Base-by-base conservation (phyloP, 2,113 vertebrate genomes). In the Ranitomeya imitator region DNA sequence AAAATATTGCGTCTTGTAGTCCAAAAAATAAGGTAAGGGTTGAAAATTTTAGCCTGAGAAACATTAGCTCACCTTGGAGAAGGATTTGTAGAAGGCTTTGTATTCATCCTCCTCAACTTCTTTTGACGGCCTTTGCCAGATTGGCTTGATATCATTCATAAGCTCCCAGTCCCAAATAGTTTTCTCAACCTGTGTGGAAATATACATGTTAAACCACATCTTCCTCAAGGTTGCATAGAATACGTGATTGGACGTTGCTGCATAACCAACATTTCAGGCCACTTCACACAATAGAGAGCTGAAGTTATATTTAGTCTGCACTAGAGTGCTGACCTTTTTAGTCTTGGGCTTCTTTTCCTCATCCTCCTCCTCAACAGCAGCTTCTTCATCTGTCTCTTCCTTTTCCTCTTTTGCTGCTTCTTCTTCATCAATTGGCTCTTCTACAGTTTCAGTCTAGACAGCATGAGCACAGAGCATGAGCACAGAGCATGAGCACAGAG, bases 161-260 rank as follows among this genome's bases (percentile, higher is more conserved):
- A 99, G 96, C 88, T 99, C 98, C 98, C 98, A 99, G 63, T 99
- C 98, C 98, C 98, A 99, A 85, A 99, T 97, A 2, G 98, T 99
- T 94, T 99, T 99, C 91, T 99, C 97, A 90, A 99, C 98, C 98
- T 99, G 89, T 63, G 90, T 55, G 11, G 21, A 52, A 54, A 26
- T 79, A 51, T 8, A 11, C 10, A 6, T 71, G 14, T 71, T 31
- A 31, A 0, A 13, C 4, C 7, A 23, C 8, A 19, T 23, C 9
- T 67, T 67, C 37, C 37, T 2, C 5, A 45, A 45, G 37, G 37
- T 45, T 45, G 37, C 37, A 45, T 3, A 45, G 37, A 45, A 45
- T 45, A 45, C 9, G 11, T 11, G 12, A 57, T 2, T 11, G 7
- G 55, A 57, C 55, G 0, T 57, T 57, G 1, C 55, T 57, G 12